Evolutionary conservation across 2,888 invertebrate genomes (phyloP).

Genomic region (Limnephilus auricula): DNA sequence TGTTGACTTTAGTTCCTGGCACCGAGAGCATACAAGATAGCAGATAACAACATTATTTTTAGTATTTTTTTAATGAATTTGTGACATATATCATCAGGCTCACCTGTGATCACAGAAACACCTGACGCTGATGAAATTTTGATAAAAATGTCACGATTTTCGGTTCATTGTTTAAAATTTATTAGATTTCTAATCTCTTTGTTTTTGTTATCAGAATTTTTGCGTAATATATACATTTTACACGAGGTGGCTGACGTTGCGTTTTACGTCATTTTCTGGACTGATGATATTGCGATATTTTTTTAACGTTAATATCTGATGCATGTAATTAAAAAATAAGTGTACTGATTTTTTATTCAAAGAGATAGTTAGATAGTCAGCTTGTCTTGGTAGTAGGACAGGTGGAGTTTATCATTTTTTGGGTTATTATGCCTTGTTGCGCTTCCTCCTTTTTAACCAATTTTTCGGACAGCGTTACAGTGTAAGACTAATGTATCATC

Average conservation of each 20-base stretch:
- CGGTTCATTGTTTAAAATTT: background rate
- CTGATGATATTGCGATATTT: too few relatives aligned
- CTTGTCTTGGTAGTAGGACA: too few relatives aligned
- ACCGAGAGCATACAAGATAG: background rate
- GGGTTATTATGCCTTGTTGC: too few relatives aligned
- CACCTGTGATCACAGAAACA: background rate
- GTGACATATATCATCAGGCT: background rate
- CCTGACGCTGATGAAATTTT: background rate
- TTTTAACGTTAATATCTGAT: too few relatives aligned
- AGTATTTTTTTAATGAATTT: background rate
- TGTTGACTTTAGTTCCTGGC: background rate
- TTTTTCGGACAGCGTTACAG: too few relatives aligned
- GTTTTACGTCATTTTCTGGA: background rate
- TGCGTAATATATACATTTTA: background rate
- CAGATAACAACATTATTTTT: background rate
- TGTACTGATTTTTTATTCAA: too few relatives aligned
- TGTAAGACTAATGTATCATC: too few relatives aligned
- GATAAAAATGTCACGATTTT: background rate
- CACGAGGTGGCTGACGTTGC: background rate
- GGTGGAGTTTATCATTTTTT: too few relatives aligned
- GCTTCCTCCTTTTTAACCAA: too few relatives aligned
- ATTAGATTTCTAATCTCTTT: background rate
- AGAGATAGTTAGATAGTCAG: too few relatives aligned
- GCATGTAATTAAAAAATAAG: too few relatives aligned
- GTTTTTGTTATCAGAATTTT: background rate